Percentiles rank a stretch among this genome's conserved stretches.
phyloP scores from a whole-genome alignment of 2,113 vertebrate species.

The Antechinus stuartii region DNA sequence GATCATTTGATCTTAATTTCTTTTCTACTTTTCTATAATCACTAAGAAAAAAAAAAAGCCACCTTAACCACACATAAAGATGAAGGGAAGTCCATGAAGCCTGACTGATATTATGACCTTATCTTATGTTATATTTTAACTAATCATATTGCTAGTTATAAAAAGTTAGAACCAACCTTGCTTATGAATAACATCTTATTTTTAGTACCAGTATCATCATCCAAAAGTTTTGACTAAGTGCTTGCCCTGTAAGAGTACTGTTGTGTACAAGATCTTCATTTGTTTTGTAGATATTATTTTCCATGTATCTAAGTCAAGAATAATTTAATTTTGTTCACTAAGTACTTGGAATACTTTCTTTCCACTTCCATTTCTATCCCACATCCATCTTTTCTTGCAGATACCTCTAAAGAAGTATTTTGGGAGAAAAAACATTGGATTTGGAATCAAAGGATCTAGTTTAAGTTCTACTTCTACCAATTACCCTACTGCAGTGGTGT shows the following conservation, averaged over 20 bases:
- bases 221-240: neutral
- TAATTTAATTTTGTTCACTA: neutral
- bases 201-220: neutral
- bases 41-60: neutral
- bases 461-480: neutral
- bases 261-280: neutral
- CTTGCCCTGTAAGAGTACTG: neutral
- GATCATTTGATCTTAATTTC: neutral
- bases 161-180: neutral
- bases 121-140: neutral
- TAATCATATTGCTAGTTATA: neutral
- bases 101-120: neutral
- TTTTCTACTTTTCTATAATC: neutral
- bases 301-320: neutral
- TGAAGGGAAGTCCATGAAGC: neutral
- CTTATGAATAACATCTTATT: neutral
- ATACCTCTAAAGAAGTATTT: neutral
- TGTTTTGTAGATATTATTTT: neutral
- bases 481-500: neutral
- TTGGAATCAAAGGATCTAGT: neutral
- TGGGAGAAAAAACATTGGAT: neutral
- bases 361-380: neutral
- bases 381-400: neutral
- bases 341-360: neutral
- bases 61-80: neutral